phyloP scores from a whole-genome alignment of 2,888 invertebrate genomes.

The Philereme transversata region DNA sequence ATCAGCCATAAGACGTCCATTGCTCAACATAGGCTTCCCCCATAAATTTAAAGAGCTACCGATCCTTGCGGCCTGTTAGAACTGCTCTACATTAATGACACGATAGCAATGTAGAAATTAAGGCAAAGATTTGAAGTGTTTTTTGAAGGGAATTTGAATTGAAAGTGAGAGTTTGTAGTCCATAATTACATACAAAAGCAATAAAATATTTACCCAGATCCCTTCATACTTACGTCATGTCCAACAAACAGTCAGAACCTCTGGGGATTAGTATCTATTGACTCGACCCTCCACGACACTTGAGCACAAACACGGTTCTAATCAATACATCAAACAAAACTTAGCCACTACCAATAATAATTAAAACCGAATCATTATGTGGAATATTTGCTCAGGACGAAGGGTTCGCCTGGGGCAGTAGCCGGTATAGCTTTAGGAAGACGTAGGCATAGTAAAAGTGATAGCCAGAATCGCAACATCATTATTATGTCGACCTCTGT shows the following conservation, averaged over 20 bases:
- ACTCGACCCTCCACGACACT: constrained; percentile 67
- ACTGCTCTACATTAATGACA: too few species aligned
- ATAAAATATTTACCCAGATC: constrained; percentile 19
- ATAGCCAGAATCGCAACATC: constrained; percentile 5
- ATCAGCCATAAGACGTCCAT: too few species aligned
- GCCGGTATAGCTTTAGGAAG: constrained; percentile 17
- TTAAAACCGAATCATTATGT: constrained; percentile 82
- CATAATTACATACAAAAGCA: constrained; percentile 11
- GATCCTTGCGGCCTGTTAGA: too few species aligned
- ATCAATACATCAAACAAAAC: constrained; percentile 84
- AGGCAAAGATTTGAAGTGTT: neutral
- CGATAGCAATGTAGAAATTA: neutral
- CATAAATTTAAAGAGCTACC: too few species aligned
- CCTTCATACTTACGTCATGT: constrained; percentile 24
- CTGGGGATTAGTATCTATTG: constrained; percentile 51
- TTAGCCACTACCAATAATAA: constrained; percentile 81
- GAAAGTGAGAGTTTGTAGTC: constrained; percentile 1
- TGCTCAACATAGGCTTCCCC: too few species aligned
- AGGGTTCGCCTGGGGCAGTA: constrained; percentile 67
- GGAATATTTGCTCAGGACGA: constrained; percentile 81
- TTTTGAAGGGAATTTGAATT: too few species aligned
- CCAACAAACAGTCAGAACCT: constrained; percentile 28
- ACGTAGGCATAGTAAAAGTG: constrained; percentile 6
- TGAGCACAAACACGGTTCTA: constrained; percentile 78
- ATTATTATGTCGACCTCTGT: too few species aligned